Evolutionary conservation across 2,797 vertebrate species (phyloP).

Genomic region (Tarsius wallacei): DNA sequence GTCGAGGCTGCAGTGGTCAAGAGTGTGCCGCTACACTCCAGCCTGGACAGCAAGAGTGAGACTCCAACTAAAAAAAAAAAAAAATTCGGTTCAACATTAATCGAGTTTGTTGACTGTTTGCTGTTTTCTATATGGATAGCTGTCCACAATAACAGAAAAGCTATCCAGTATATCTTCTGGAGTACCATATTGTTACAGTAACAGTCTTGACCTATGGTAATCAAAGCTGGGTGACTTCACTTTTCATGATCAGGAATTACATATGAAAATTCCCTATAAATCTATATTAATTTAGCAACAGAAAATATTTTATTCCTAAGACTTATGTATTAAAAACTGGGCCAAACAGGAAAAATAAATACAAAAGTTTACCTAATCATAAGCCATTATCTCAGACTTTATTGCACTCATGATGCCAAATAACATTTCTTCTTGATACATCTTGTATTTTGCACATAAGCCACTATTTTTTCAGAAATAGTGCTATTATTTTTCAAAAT

Average conservation of each 20-base stretch:
- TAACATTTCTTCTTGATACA: slow-evolving; percentile 67
- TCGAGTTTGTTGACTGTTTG: slow-evolving; percentile 61
- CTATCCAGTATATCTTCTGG: slow-evolving; percentile 22
- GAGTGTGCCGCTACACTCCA: too few relatives aligned
- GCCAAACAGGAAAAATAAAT: slow-evolving; percentile 41
- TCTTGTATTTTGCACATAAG: slow-evolving; percentile 77
- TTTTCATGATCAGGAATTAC: slow-evolving; percentile 61
- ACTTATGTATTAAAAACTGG: slow-evolving; percentile 1
- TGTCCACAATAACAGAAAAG: slow-evolving; percentile 69
- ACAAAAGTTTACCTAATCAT: not conserved
- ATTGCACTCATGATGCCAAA: slow-evolving; percentile 57
- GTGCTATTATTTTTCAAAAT: slow-evolving; percentile 81
- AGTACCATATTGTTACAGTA: slow-evolving; percentile 16
- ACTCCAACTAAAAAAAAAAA: too few relatives aligned
- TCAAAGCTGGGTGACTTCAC: slow-evolving; percentile 14
- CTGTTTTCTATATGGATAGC: slow-evolving; percentile 72
- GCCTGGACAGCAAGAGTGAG: too few relatives aligned
- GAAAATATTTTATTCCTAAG: slow-evolving; percentile 70
- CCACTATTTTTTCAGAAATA: slow-evolving; percentile 72
- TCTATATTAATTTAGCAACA: slow-evolving; percentile 53
- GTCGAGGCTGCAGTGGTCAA: too few relatives aligned
- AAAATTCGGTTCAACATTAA: too few relatives aligned
- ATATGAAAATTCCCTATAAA: slow-evolving; percentile 57
- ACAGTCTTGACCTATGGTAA: slow-evolving; percentile 39
- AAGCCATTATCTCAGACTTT: slow-evolving; percentile 71